Conservation (phyloP, 2,888 invertebrate species). For the Pseudolycoriella hygida region DNA sequence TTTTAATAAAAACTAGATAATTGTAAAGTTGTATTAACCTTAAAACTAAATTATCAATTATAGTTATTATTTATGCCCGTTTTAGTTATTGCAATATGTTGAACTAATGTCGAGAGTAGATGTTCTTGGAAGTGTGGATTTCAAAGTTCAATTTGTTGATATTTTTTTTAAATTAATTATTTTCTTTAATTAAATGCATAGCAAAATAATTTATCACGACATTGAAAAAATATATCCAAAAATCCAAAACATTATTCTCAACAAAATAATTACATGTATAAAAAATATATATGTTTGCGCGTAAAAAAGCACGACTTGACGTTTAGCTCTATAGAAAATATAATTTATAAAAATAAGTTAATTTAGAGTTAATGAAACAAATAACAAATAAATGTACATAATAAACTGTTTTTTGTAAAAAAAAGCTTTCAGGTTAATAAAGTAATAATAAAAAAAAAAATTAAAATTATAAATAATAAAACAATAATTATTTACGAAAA, state of each 20-base stretch:
- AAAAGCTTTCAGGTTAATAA: not conserved
- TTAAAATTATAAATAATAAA: not conserved
- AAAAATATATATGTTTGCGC: too few relatives aligned
- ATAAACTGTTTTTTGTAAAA: not conserved
- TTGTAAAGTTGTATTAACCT: not conserved
- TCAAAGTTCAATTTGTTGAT: not conserved
- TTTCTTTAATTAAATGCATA: too few relatives aligned
- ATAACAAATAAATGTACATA: not conserved
- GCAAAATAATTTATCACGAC: too few relatives aligned
- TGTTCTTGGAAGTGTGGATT: not conserved
- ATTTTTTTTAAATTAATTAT: too few relatives aligned
- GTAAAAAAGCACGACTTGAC: too few relatives aligned
- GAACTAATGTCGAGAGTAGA: not conserved
- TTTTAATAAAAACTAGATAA: not conserved
- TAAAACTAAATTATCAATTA: not conserved
- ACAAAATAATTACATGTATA: too few relatives aligned
- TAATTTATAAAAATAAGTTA: too few relatives aligned
- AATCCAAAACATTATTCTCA: too few relatives aligned
- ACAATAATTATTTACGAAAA: too few relatives aligned
- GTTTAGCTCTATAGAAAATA: too few relatives aligned
- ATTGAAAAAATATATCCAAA: too few relatives aligned
- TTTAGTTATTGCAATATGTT: conserved; percentile 1
- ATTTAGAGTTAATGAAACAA: too few relatives aligned
- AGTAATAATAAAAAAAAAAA: not conserved
- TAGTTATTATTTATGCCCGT: not conserved